A percentile compares a stretch with the other conserved stretches of the same genome.
phyloP scores from a whole-genome alignment of 2,797 vertebrate species.

The Gymnoscopelus braueri region DNA sequence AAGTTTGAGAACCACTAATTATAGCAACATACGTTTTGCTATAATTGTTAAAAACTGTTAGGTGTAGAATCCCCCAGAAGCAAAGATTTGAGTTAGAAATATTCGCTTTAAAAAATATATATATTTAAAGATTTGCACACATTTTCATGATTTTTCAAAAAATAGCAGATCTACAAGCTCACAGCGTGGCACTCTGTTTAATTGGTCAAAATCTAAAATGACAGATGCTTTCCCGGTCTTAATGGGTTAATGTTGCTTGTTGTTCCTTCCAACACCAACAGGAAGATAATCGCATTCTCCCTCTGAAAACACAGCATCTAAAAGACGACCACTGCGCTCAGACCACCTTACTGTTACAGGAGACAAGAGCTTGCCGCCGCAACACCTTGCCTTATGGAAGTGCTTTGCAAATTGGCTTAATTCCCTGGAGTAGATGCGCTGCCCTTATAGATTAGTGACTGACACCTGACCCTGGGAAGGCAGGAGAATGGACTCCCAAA shows the following conservation, averaged over 20 bases:
- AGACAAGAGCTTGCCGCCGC: slow-evolving; percentile 15
- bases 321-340: background rate
- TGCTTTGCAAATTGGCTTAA: slow-evolving; percentile 38
- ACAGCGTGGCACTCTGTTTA: too few relatives aligned
- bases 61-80: too few relatives aligned
- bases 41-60: too few relatives aligned
- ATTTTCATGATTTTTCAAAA: too few relatives aligned
- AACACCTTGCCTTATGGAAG: slow-evolving; percentile 30
- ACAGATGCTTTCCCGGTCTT: too few relatives aligned
- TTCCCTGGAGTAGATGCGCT: slow-evolving; percentile 36
- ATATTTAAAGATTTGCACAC: too few relatives aligned
- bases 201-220: too few relatives aligned
- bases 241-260: background rate
- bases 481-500: slow-evolving; percentile 5
- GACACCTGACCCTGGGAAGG: slow-evolving; percentile 7
- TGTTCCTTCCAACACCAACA: background rate
- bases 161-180: too few relatives aligned
- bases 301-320: slow-evolving; percentile 5
- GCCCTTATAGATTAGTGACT: slow-evolving; percentile 29
- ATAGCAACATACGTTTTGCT: too few relatives aligned
- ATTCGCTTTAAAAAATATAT: too few relatives aligned
- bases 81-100: too few relatives aligned
- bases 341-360: background rate
- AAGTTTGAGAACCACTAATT: too few relatives aligned
- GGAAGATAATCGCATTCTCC: slow-evolving; percentile 1